Percentiles rank a stretch among this genome's conserved stretches.
phyloP scores from a whole-genome alignment of 2,113 vertebrate genomes.

The Cyanoliseus patagonus region DNA sequence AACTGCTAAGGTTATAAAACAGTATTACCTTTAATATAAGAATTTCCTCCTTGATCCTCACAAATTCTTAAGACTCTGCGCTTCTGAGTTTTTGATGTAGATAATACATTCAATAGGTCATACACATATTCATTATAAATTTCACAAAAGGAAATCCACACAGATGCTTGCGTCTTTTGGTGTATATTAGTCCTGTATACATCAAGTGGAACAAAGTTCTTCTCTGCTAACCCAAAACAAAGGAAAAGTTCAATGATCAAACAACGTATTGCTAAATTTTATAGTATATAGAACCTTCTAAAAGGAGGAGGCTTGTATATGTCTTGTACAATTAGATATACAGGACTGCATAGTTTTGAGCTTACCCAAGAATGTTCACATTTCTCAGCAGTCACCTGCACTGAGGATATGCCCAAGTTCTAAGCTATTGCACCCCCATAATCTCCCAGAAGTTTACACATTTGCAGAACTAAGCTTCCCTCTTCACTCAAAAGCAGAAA shows the following conservation, averaged over 20 bases:
- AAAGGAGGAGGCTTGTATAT: not conserved
- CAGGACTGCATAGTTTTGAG: not conserved
- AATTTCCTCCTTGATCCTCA: conserved; percentile 84
- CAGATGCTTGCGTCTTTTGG: conserved; percentile 67
- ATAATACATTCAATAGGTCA: conserved; percentile 77
- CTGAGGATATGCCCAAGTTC: not conserved
- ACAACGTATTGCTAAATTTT: not conserved
- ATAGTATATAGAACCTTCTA: not conserved
- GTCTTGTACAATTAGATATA: not conserved
- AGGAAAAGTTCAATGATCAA: not conserved
- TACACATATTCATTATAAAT: conserved; percentile 90
- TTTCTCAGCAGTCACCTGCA: not conserved
- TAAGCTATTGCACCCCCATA: not conserved
- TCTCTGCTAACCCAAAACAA: conserved; percentile 21
- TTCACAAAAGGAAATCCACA: conserved; percentile 90
- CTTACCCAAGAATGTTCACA: not conserved
- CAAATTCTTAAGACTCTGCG: conserved; percentile 81
- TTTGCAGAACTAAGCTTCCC: not conserved
- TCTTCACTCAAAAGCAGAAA: not conserved
- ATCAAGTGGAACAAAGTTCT: not conserved
- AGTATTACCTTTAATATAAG: conserved; percentile 83
- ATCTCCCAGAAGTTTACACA: not conserved
- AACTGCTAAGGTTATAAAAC: not conserved
- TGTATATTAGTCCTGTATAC: not conserved
- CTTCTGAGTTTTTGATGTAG: conserved; percentile 75